Evolutionary conservation across 2,888 invertebrate genomes (phyloP).

Genomic region (Cataglyphis altisquamis): DNA sequence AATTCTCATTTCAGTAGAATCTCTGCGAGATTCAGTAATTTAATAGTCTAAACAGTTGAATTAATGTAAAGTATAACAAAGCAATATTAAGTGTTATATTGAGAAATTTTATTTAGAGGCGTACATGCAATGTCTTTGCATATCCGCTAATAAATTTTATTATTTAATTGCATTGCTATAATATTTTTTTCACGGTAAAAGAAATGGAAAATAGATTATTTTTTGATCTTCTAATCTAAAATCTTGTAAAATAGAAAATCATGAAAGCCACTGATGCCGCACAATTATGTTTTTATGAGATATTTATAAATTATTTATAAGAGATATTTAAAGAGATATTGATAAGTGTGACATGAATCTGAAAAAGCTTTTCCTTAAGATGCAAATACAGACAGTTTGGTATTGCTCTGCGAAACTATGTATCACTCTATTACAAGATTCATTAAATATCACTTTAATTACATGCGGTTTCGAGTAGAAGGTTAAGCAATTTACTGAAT

Average conservation of each 20-base stretch:
- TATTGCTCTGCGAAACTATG: neutral
- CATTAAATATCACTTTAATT: neutral
- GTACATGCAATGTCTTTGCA: neutral
- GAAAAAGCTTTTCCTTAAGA: neutral
- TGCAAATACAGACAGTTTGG: neutral
- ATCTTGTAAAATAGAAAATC: neutral
- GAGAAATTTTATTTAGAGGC: neutral
- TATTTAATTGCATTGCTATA: neutral
- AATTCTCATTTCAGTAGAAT: slow-evolving; percentile 25
- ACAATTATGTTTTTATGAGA: neutral
- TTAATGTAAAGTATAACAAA: slow-evolving; percentile 10
- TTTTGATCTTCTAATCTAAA: neutral
- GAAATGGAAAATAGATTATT: neutral
- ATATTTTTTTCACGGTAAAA: neutral
- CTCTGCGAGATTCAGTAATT: neutral
- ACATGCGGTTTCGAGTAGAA: neutral
- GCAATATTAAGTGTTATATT: neutral
- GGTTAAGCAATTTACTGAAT: slow-evolving; percentile 17
- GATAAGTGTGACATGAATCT: neutral
- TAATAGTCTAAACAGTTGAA: slow-evolving; percentile 12
- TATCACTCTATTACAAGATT: neutral
- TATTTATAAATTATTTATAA: neutral
- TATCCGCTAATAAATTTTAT: neutral
- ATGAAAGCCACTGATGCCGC: neutral
- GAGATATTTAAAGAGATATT: neutral